Evolutionary conservation across 2,113 vertebrate genomes (phyloP).

Genomic region (Mixornis gularis): DNA sequence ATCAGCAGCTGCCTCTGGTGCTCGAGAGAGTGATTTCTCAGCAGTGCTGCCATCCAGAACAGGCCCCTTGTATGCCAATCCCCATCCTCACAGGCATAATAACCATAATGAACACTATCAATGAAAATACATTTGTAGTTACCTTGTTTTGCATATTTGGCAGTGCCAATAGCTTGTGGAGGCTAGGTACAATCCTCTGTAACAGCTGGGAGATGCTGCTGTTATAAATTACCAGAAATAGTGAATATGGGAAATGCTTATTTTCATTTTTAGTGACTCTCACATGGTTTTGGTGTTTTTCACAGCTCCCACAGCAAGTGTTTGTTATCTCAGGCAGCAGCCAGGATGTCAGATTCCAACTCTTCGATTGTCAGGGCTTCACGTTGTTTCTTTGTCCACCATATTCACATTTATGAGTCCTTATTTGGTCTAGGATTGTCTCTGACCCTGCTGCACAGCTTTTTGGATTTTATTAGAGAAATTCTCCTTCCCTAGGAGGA

Average conservation of each 20-base stretch:
- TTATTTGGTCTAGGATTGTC: background rate
- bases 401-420: background rate
- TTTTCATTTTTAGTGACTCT: background rate
- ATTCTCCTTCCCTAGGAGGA: background rate
- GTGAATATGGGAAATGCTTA: background rate
- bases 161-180: background rate
- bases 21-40: background rate
- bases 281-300: background rate
- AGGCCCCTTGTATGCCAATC: background rate
- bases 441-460: background rate
- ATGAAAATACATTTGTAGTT: conserved; percentile 36
- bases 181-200: background rate
- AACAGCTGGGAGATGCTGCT: background rate
- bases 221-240: background rate
- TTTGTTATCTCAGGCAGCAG: background rate
- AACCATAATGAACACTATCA: conserved; percentile 30
- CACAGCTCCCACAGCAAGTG: background rate
- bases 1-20: background rate
- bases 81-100: background rate
- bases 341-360: background rate
- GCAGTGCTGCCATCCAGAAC: background rate
- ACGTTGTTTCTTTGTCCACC: background rate
- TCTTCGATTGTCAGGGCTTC: background rate
- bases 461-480: background rate
- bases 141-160: conserved; percentile 36